Base-by-base conservation (phyloP, 2,888 invertebrate species). In the Brachycybe producta region DNA sequence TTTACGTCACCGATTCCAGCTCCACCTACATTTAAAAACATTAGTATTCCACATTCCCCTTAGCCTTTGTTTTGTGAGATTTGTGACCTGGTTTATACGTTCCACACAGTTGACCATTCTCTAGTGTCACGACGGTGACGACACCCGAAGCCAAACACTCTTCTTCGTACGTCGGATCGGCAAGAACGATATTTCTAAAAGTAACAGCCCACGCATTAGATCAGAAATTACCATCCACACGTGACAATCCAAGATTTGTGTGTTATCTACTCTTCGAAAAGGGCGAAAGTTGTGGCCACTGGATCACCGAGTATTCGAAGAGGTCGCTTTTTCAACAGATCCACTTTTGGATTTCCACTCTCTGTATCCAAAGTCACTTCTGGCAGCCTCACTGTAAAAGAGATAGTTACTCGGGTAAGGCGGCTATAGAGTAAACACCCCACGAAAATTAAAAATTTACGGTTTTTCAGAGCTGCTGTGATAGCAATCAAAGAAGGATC, bases 161-260 rank as follows among this genome's bases (percentile, higher is more conserved):
- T 70, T 88, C 88, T 66, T 85, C 84, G n/a, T 74, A 69, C 32
- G 82, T 79, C 27, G 87, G 87, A 66, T 88, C 87, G n/a, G 75
- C 75, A 56, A 85, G 64, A 41, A 83, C 83, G 83, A 62, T 48
- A 75, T 55, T 49, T 2, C 32, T 54, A 55, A 60, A 58, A 57
- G 58, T 58, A 48, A 21, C 55, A 48, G 45, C n/a, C 55, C 54
- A 51, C 32, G 15, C 36, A 51, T n/a, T n/a, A n/a, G n/a, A n/a
- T n/a, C n/a, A n/a, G n/a, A n/a, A n/a, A n/a, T 46, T 32, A 45
- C 39, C 24, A 42, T 17, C 41, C 13, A 28, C 17, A 19, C 11
- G 27, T 21, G 34, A 23, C 13, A 34, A 42, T 35, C 30, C 40
- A 46, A 17, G 7, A n/a, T 30, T 3, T 43, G 1, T 40, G 36